Conservation (phyloP, 2,797 vertebrate genomes). For the Hephaestus fuliginosus region DNA sequence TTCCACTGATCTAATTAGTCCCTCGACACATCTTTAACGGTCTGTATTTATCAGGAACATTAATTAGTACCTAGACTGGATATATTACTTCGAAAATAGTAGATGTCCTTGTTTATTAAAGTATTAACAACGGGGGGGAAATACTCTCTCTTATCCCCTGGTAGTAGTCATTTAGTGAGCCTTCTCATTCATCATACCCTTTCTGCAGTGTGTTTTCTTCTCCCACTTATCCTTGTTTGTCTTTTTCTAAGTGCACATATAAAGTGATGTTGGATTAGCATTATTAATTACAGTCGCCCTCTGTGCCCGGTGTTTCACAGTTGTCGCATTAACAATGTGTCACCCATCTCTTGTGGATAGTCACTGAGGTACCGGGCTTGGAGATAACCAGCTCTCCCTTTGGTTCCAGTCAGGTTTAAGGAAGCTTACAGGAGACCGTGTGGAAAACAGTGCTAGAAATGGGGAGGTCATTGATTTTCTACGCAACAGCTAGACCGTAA, state of each 20-base stretch:
- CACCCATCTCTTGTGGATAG: conserved; percentile 46
- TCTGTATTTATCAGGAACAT: conserved; percentile 86
- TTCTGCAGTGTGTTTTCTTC: conserved; percentile 63
- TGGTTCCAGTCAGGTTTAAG: conserved; percentile 45
- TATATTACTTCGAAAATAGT: conserved; percentile 82
- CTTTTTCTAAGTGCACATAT: conserved; percentile 74
- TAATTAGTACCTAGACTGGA: conserved; percentile 84
- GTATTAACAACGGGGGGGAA: conserved; percentile 77
- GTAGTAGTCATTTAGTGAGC: conserved; percentile 75
- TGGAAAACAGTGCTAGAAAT: conserved; percentile 70
- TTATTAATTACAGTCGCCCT: conserved; percentile 73
- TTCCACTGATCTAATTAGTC: conserved; percentile 88
- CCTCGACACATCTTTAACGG: conserved; percentile 79
- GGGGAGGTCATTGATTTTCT: conserved; percentile 75
- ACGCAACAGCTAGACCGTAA: conserved; percentile 64
- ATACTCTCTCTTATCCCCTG: conserved; percentile 71
- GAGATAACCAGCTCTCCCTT: conserved; percentile 37
- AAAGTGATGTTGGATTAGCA: conserved; percentile 75
- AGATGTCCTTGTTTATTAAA: conserved; percentile 84
- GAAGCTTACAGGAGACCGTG: conserved; percentile 52
- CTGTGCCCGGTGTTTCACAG: conserved; percentile 42
- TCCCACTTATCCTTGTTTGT: conserved; percentile 77
- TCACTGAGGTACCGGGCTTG: conserved; percentile 14
- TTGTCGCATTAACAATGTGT: conserved; percentile 64
- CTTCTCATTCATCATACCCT: conserved; percentile 74